Conservation (phyloP, 2,113 vertebrate species). For the Platanista minor region DNA sequence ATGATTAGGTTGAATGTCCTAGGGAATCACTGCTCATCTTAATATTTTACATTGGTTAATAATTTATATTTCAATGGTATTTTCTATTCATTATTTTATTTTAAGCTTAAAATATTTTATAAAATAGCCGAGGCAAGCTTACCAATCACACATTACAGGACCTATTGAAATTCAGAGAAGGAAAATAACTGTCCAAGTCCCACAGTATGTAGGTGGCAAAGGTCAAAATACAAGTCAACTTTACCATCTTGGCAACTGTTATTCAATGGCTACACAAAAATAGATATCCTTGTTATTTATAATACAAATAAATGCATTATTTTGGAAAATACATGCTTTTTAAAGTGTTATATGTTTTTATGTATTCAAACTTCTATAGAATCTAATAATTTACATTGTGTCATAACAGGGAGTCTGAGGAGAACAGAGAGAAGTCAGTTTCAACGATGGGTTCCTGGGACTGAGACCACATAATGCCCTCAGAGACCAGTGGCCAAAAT, state of each 20-base stretch:
- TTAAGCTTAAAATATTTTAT: background rate
- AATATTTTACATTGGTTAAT: background rate
- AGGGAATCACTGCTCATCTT: background rate
- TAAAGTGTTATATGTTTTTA: background rate
- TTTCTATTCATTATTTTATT: background rate
- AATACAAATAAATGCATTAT: background rate
- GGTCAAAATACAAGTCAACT: background rate
- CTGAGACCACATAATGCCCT: background rate
- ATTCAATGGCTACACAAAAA: background rate
- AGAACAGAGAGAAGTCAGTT: background rate
- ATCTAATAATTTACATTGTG: background rate
- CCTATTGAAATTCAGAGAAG: background rate
- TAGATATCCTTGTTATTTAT: background rate
- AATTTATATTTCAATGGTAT: background rate
- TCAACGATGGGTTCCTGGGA: fast-evolving
- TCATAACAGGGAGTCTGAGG: background rate
- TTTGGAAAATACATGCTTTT: background rate
- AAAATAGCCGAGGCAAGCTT: background rate
- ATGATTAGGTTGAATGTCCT: background rate
- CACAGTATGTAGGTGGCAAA: background rate
- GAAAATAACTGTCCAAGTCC: background rate
- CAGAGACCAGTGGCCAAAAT: background rate
- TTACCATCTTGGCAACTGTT: background rate
- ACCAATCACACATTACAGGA: background rate
- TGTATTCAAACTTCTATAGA: background rate